Evolutionary conservation across 1,140 invertebrate genomes (phyloP).

Genomic region (Neoseiulus cucumeris): DNA sequence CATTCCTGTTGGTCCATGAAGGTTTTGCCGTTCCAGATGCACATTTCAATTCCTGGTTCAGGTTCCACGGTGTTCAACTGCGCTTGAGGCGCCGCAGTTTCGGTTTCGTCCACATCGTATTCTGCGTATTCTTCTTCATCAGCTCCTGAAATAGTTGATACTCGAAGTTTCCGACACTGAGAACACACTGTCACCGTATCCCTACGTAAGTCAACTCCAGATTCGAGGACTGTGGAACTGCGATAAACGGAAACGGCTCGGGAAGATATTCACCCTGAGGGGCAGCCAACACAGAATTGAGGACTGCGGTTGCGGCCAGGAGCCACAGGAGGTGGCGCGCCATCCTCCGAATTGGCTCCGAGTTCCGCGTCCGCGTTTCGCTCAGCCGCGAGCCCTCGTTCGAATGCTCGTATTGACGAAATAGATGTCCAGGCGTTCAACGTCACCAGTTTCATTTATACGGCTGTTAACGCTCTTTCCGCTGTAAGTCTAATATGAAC

Average conservation of each 20-base stretch:
- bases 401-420: too few relatives aligned
- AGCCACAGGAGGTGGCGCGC: constrained; percentile 9
- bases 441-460: constrained; percentile 4
- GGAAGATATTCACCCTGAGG: background rate
- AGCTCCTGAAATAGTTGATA: background rate
- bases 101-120: background rate
- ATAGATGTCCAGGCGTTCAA: background rate
- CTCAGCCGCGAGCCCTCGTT: too few relatives aligned
- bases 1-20: constrained; percentile 40
- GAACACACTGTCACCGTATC: background rate
- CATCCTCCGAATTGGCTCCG: constrained; percentile 5
- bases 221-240: background rate
- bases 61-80: background rate
- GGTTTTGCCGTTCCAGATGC: constrained; percentile 26
- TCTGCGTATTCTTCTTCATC: constrained; percentile 6
- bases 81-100: background rate
- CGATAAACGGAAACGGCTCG: background rate
- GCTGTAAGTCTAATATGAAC: background rate
- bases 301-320: background rate
- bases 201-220: too few relatives aligned
- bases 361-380: background rate
- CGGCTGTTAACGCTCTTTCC: background rate
- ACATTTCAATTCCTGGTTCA: background rate
- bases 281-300: background rate
- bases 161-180: background rate